Evolutionary conservation across 2,888 invertebrate species (phyloP).

Genomic region (Tromatobia lineatoria): DNA sequence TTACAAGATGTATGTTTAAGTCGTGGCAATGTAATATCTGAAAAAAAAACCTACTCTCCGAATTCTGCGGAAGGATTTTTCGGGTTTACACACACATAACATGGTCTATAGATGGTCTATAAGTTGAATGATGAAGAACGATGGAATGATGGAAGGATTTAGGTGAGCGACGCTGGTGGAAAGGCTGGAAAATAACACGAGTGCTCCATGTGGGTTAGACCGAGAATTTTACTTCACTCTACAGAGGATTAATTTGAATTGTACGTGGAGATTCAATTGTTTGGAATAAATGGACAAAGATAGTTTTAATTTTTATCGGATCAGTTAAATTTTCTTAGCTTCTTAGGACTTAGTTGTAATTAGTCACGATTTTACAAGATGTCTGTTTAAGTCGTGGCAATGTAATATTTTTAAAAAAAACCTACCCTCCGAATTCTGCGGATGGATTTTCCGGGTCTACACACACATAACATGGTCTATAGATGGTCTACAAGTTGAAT

Average conservation of each 20-base stretch:
- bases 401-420: no score
- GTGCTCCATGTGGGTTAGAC: background rate
- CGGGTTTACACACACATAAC: slow-evolving; percentile 55
- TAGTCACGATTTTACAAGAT: no score
- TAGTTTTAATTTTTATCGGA: no score
- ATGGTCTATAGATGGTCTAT: slow-evolving; percentile 47
- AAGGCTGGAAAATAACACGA: background rate
- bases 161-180: slow-evolving; percentile 40
- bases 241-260: background rate
- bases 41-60: slow-evolving; percentile 68
- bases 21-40: no score
- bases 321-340: no score
- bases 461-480: slow-evolving; percentile 47
- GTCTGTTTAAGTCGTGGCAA: no score
- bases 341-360: no score
- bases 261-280: slow-evolving; percentile 13
- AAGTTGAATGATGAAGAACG: slow-evolving; percentile 50
- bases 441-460: slow-evolving; percentile 61
- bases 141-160: slow-evolving; percentile 59
- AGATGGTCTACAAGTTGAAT: slow-evolving; percentile 53
- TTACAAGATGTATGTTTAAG: no score
- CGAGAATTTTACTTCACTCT: slow-evolving; percentile 3
- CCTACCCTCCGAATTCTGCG: slow-evolving; percentile 64
- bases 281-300: slow-evolving; percentile 24
- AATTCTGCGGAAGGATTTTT: slow-evolving; percentile 61